Base-by-base conservation (phyloP, 2,797 vertebrate species). In the Premnoplex brunnescens region DNA sequence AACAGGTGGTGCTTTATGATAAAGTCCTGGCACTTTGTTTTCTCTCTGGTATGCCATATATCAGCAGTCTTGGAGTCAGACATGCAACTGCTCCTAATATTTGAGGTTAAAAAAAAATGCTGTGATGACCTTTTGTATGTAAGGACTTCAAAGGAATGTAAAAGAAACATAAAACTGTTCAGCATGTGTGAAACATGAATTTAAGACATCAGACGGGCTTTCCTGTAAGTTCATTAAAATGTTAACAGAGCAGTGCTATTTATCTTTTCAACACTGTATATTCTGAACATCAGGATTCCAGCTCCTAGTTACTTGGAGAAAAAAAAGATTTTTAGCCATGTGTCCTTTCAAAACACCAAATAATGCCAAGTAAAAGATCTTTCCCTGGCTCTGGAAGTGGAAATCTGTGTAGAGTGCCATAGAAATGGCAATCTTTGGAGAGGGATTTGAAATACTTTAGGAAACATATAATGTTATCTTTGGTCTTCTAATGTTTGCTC, bases 261-360 rank as follows among this genome's bases (percentile, higher is more conserved):
- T 95, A 66, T 95, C 85, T 93, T 94, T 95, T 93, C 73, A 94
- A 56, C 66, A 69, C n/a, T 59, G 36, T 21, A 5, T 71, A 14
- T 63, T 86, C 63, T 56, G 28, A 81, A 67, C 66, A 82, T 75
- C 36, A 71, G 80, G 55, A 75, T 81, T 72, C 46, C 69, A 86
- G 46, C 30, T 86, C 12, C 54, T 48, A 21, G 37, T 41, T 28
- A 59, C 17, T 68, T 68, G 68, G 18, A 77, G 60, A 32, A 83
- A 83, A 46, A 58, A 76, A 58, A 5, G 0, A 14, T 48, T 60
- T 60, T 63, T 54, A 64, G 68, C 48, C 2, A 3, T 16, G 4
- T 72, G n/a, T 51, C 48, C n/a, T 7, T 76, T 76, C n/a, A 90
- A 79, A 34, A 44, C 55, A 72, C 8, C 15, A 82, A 75, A 66